Percentiles rank a stretch among this genome's conserved stretches.
Conservation (phyloP, 1,140 invertebrate genomes). For the Atta colombica region DNA sequence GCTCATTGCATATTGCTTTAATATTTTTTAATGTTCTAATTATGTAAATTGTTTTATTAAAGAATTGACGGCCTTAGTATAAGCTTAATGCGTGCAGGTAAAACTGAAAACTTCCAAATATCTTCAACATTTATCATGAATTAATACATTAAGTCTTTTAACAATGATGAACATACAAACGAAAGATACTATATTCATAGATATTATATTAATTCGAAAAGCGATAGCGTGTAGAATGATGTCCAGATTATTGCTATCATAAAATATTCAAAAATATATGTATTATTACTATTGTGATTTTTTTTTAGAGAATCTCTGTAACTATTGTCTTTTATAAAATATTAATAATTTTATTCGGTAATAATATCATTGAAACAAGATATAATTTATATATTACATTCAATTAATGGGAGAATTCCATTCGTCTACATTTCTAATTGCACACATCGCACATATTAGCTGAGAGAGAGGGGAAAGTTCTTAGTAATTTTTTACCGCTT, state of each 20-base stretch:
- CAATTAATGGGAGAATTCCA: too few relatives aligned
- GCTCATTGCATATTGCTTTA: neutral
- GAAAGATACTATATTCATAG: slow-evolving; percentile 22
- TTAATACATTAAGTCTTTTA: slow-evolving; percentile 21
- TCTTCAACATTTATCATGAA: neutral
- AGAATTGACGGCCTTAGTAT: too few relatives aligned
- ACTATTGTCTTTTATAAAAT: neutral
- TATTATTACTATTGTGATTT: neutral
- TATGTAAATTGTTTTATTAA: neutral
- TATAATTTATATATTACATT: slow-evolving; percentile 4
- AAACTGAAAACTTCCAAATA: neutral
- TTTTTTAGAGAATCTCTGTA: neutral
- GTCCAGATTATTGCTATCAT: neutral
- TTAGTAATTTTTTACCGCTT: too few relatives aligned
- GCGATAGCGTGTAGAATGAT: neutral
- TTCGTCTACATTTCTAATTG: too few relatives aligned
- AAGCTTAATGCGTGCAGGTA: neutral
- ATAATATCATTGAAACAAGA: slow-evolving; percentile 1
- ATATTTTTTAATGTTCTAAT: neutral
- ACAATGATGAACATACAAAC: slow-evolving; percentile 52
- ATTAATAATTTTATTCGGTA: neutral
- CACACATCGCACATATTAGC: too few relatives aligned
- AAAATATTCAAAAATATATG: neutral
- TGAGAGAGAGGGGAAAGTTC: too few relatives aligned
- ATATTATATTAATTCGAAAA: neutral